These are phyloP conservation scores for Apoda limacodes DNA, from an alignment of 2,888 invertebrate species.

Conservation along the genomic window DNA sequence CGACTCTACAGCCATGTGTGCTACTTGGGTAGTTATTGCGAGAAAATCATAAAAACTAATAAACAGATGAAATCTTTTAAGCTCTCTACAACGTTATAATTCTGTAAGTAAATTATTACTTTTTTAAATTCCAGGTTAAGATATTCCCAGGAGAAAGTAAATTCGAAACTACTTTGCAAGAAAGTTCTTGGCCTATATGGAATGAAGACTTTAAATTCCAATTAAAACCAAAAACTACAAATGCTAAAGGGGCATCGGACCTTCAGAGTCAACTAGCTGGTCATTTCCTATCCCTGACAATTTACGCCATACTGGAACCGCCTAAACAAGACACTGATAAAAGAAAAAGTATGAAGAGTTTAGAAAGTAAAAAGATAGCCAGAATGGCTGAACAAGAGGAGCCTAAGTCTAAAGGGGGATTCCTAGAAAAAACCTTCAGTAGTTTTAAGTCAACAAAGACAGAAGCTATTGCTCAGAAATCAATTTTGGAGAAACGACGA, in stretches of 20 bases:
- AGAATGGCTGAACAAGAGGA: conserved; percentile 57
- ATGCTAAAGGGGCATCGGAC: conserved; percentile 53
- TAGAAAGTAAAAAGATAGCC: conserved; percentile 40
- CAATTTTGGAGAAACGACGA: conserved; percentile 71
- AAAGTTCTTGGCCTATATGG: conserved; percentile 84
- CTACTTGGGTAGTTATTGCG: too few species aligned
- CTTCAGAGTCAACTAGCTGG: conserved; percentile 72
- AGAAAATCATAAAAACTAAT: conserved; percentile 1
- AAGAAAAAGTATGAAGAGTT: conserved; percentile 41
- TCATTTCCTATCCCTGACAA: conserved; percentile 75
- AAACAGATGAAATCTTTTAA: neutral
- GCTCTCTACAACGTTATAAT: neutral
- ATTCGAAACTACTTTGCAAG: conserved; percentile 79
- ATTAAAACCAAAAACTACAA: conserved; percentile 66
- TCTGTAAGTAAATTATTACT: neutral
- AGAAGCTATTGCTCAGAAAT: conserved; percentile 55
- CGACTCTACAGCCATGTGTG: too few species aligned
- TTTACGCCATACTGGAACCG: conserved; percentile 75
- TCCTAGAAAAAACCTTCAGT: conserved; percentile 61
- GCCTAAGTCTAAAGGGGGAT: conserved; percentile 55
- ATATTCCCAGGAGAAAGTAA: conserved; percentile 82
- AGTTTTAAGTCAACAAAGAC: conserved; percentile 58
- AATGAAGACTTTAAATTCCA: conserved; percentile 83
- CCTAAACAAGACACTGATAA: conserved; percentile 52
- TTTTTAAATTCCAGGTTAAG: conserved; percentile 72